Evolutionary conservation across 2,888 invertebrate genomes (phyloP).

Genomic region (Aproaerema taeniolella): DNA sequence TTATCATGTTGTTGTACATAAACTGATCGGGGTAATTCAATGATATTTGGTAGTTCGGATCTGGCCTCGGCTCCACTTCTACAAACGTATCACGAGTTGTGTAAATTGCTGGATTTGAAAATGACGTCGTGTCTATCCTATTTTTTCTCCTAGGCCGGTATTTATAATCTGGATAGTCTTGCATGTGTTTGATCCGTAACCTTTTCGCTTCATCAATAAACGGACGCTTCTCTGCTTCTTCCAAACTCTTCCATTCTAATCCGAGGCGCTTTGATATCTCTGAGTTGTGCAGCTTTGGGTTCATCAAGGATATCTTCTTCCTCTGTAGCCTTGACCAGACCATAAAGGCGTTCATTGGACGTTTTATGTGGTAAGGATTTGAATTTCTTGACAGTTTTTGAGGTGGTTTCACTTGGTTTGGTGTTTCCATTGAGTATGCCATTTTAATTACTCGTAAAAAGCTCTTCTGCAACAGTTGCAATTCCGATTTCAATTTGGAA

Average conservation of each 20-base stretch:
- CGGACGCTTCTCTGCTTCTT: slow-evolving; percentile 87
- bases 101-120: slow-evolving; percentile 45
- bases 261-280: slow-evolving; percentile 90
- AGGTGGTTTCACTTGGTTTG: slow-evolving; percentile 36
- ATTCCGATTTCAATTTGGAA: neutral
- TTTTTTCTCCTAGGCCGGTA: slow-evolving; percentile 81
- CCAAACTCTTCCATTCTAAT: slow-evolving; percentile 89
- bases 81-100: slow-evolving; percentile 49
- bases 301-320: slow-evolving; percentile 88
- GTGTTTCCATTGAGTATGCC: slow-evolving; percentile 49
- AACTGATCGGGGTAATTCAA: slow-evolving; percentile 57
- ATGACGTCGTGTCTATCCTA: slow-evolving; percentile 57
- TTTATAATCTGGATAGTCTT: slow-evolving; percentile 84
- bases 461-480: neutral
- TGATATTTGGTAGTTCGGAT: slow-evolving; percentile 49
- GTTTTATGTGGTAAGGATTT: slow-evolving; percentile 86
- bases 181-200: slow-evolving; percentile 83
- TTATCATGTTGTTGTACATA: slow-evolving; percentile 66
- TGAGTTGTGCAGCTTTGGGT: slow-evolving; percentile 87
- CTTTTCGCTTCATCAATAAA: slow-evolving; percentile 94
- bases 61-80: slow-evolving; percentile 57
- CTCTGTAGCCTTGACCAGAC: slow-evolving; percentile 96
- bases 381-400: slow-evolving; percentile 74
- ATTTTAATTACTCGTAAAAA: slow-evolving; percentile 27
- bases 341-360: slow-evolving; percentile 99